A percentile compares a stretch with the other conserved stretches of the same genome.
These are phyloP conservation scores for Gnatocerus cornutus DNA, from an alignment of 2,888 invertebrate genomes.

Conservation along the genomic window DNA sequence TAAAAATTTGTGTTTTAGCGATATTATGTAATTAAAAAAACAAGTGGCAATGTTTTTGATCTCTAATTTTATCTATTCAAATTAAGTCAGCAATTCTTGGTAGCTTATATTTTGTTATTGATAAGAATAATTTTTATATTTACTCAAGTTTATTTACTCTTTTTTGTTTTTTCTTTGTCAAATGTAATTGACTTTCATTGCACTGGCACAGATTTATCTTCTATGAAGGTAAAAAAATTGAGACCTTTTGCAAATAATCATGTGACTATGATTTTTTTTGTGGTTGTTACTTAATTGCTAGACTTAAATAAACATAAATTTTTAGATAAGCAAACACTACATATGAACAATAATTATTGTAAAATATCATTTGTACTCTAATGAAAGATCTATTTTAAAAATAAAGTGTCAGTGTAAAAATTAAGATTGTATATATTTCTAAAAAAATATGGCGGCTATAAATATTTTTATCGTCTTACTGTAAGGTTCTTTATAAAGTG, in stretches of 20 bases:
- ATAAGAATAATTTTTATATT: conserved; percentile 48
- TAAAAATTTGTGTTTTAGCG: conserved; percentile 46
- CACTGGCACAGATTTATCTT: conserved; percentile 65
- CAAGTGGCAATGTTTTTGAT: conserved; percentile 71
- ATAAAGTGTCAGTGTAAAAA: conserved; percentile 67
- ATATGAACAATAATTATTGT: conserved; percentile 54
- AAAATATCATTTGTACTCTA: conserved; percentile 52
- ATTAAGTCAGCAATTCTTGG: conserved; percentile 58
- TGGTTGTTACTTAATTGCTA: conserved; percentile 49
- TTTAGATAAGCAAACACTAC: conserved; percentile 50
- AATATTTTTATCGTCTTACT: conserved; percentile 67
- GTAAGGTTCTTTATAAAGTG: conserved; percentile 65
- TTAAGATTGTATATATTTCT: conserved; percentile 66
- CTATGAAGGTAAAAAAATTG: conserved; percentile 63
- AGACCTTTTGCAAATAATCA: conserved; percentile 25
- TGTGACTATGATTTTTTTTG: conserved; percentile 31
- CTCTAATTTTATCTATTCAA: conserved; percentile 63
- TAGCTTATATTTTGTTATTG: conserved; percentile 61
- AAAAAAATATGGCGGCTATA: conserved; percentile 68
- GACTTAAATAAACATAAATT: conserved; percentile 42
- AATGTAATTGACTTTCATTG: conserved; percentile 52
- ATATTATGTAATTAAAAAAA: conserved; percentile 56
- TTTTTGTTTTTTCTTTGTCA: conserved; percentile 7
- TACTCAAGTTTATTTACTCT: conserved; percentile 41
- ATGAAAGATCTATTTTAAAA: conserved; percentile 62